Evolutionary conservation across 2,113 vertebrate genomes (phyloP).

Genomic region (Heterotis niloticus): DNA sequence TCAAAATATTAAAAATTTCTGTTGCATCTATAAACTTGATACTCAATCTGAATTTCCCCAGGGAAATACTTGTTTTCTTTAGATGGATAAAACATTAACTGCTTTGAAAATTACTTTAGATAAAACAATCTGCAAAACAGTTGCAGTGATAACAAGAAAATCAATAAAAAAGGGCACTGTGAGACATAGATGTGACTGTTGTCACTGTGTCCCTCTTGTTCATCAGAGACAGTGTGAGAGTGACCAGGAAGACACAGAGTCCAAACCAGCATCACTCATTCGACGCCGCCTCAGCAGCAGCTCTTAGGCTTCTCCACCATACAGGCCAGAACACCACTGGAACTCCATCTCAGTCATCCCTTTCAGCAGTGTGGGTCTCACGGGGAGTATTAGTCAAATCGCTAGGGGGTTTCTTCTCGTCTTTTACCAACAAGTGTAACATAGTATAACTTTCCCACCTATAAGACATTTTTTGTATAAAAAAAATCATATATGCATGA

Average conservation of each 20-base stretch:
- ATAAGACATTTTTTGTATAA: background rate
- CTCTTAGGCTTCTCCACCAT: slow-evolving; percentile 47
- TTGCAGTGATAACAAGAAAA: too few species aligned
- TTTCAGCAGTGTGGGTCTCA: background rate
- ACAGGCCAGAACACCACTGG: slow-evolving; percentile 1
- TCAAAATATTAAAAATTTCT: background rate
- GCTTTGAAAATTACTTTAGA: background rate
- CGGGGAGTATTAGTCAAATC: background rate
- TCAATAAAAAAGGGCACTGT: background rate
- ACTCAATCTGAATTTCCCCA: background rate
- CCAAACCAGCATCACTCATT: slow-evolving; percentile 51
- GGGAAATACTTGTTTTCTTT: background rate
- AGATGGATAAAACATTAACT: background rate
- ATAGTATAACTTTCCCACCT: background rate
- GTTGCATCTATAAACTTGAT: too few species aligned
- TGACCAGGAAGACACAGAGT: slow-evolving; percentile 58
- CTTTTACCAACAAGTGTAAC: background rate
- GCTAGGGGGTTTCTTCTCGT: background rate
- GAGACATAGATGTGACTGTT: background rate
- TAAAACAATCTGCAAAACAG: background rate
- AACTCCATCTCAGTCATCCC: background rate
- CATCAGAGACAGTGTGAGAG: slow-evolving; percentile 68
- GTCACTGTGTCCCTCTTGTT: background rate
- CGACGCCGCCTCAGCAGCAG: slow-evolving; percentile 64
- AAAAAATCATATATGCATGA: background rate